Evolutionary conservation across 1,140 invertebrate genomes (phyloP).

Genomic region (Aphelinus atriplicis): DNA sequence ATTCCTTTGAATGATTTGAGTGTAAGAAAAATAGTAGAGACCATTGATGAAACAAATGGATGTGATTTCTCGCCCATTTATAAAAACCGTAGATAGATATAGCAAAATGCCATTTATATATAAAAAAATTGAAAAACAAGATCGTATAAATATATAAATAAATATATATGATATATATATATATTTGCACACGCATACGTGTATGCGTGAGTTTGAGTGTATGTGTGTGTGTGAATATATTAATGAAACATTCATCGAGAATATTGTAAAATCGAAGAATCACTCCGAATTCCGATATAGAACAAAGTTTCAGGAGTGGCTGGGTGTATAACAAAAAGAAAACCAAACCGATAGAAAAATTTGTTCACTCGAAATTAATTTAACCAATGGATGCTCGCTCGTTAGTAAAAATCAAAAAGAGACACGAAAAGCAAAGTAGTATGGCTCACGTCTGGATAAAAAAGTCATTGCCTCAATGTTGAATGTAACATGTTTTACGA

Average conservation of each 20-base stretch:
- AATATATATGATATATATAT: conserved; percentile 26
- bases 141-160: conserved; percentile 35
- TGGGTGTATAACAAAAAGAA: conserved; percentile 19
- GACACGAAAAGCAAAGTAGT: conserved; percentile 39
- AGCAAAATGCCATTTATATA: conserved; percentile 39
- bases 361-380: conserved; percentile 29
- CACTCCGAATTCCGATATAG: too few relatives aligned
- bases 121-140: conserved; percentile 16
- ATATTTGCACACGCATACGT: conserved; percentile 41
- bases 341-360: conserved; percentile 20
- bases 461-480: conserved; percentile 52
- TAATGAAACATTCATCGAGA: conserved; percentile 41
- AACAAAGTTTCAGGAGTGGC: not conserved
- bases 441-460: conserved; percentile 45
- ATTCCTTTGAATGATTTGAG: too few relatives aligned
- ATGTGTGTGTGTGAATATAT: conserved; percentile 36
- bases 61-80: conserved; percentile 44
- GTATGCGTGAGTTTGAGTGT: conserved; percentile 36
- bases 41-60: conserved; percentile 25
- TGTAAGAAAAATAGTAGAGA: not conserved
- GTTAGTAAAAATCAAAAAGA: conserved; percentile 37
- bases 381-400: conserved; percentile 40
- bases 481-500: conserved; percentile 54
- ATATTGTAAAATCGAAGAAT: conserved; percentile 39
- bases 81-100: conserved; percentile 39